Conservation (phyloP, 2,797 vertebrate species). For the Hypotaenidia okinawae region DNA sequence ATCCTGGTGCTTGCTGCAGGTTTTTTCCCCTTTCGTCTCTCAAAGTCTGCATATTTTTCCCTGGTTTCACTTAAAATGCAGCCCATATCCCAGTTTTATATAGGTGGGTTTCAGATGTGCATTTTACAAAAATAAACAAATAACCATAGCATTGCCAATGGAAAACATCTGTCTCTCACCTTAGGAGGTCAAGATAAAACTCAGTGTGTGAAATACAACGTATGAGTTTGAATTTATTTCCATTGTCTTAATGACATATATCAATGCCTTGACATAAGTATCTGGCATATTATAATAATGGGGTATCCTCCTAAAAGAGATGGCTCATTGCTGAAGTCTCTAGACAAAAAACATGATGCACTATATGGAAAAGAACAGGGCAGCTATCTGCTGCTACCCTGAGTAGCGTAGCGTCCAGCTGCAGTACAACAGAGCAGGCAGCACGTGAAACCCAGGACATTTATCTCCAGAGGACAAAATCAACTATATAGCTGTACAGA, state of each 20-base stretch:
- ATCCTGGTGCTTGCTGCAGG: constrained; percentile 73
- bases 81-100: constrained; percentile 69
- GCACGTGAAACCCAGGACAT: accelerated
- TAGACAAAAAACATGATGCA: background rate
- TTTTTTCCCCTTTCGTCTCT: constrained; percentile 41
- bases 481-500: accelerated
- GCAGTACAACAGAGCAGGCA: background rate
- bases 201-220: constrained; percentile 41
- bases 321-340: background rate
- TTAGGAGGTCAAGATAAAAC: constrained; percentile 76
- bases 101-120: constrained; percentile 69
- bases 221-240: constrained; percentile 52
- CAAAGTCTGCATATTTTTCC: constrained; percentile 45
- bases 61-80: constrained; percentile 69
- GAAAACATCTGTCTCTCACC: constrained; percentile 77
- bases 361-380: background rate
- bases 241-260: constrained; percentile 42
- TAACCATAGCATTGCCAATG: constrained; percentile 60
- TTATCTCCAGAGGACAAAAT: background rate
- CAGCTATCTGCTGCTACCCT: background rate
- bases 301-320: background rate
- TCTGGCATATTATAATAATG: background rate
- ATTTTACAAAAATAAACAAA: constrained; percentile 65
- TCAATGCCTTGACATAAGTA: constrained; percentile 29
- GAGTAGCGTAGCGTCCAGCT: accelerated